Evolutionary conservation across 1,140 invertebrate species (phyloP).

Genomic region (Macrostomum lignano): DNA sequence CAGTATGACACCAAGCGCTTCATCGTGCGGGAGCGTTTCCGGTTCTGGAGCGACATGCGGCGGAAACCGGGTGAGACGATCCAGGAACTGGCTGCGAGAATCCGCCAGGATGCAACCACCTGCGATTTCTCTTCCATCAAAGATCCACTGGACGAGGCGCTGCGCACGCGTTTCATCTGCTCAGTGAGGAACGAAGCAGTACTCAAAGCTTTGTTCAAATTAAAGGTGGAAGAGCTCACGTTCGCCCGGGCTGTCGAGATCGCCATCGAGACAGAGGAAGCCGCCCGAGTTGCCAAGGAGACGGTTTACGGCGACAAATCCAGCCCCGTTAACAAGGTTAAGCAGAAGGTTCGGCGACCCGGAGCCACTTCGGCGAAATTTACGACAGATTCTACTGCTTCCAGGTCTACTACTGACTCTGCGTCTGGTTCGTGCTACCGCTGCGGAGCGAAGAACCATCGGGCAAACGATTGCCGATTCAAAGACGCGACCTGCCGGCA

Average conservation of each 20-base stretch:
- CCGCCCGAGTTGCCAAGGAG: slow-evolving; percentile 2
- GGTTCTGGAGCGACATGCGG: slow-evolving; percentile 3
- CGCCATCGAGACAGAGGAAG: slow-evolving; percentile 7
- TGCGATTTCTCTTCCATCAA: slow-evolving; percentile 8
- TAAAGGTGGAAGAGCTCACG: slow-evolving; percentile 7
- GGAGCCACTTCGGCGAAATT: no score
- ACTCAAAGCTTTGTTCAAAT: slow-evolving; percentile 8
- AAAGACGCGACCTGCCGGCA: no score
- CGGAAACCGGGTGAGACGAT: slow-evolving; percentile 7
- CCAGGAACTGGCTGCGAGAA: slow-evolving; percentile 2
- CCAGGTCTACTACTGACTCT: no score
- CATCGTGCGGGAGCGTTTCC: slow-evolving; percentile 6
- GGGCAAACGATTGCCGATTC: no score
- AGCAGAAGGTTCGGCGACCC: no score
- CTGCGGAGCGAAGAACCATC: no score
- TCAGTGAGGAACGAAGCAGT: slow-evolving; percentile 8
- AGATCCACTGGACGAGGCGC: slow-evolving; percentile 8
- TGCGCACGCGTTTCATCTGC: slow-evolving; percentile 8
- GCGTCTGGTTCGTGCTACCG: no score
- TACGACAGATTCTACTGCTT: no score
- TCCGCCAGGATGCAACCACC: slow-evolving; percentile 5
- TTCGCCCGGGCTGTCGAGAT: slow-evolving; percentile 8
- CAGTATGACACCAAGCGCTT: slow-evolving; percentile 4
- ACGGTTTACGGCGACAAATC: background rate
- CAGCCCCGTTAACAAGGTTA: no score